Base-by-base conservation (phyloP, 1,140 invertebrate genomes). In the Holcopasites calliopsidis region DNA sequence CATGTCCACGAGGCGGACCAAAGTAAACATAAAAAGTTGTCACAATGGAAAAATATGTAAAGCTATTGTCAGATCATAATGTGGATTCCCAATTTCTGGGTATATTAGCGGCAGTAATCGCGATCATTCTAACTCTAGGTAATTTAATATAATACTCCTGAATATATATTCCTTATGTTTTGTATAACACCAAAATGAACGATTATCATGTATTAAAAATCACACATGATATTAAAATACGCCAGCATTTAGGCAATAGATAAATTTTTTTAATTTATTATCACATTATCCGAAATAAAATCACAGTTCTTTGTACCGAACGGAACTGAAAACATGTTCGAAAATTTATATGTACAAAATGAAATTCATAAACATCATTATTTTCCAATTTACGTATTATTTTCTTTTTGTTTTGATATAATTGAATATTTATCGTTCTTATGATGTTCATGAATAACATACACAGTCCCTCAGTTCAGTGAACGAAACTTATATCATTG, bases 41-140 rank as follows among this genome's bases (percentile, higher is more conserved):
- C 49, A 79, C 31, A 44, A 90, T 91, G 90, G 83, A 89, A 31
- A 85, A 90, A 68, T 33, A 69, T 13, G 58, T 84, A 26, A 82
- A 89, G 52, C 44, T 58, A 6, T 31, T 89, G 13, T 72, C 75
- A 11, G 76, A 86, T 60, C 66, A 90, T 40, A 85, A 88, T 80
- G 83, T 83, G 10, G 87, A 90, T 23, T 86, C 90, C 3, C 88
- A 93, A 64, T 86, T 92, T 16, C 82, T 91, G 65, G 88, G 88
- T 72, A 91, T 94, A 69, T 62, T 94, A 49, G 75, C 88, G 44
- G 92, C 93, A 38, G 73, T 93, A 35, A 76, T 94, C 61, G 82
- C 87, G n/a, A 88, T 93, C 33, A 88, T 94, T 64, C 50, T 94
- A 74, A 91, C 91, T n/a, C 80, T 94, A 77, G 92, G 93, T 94